Evolutionary conservation across 2,797 vertebrate species (phyloP), one percentile per base, ranked within the genome.

Genomic region (Coregonus suidteri): DNA sequence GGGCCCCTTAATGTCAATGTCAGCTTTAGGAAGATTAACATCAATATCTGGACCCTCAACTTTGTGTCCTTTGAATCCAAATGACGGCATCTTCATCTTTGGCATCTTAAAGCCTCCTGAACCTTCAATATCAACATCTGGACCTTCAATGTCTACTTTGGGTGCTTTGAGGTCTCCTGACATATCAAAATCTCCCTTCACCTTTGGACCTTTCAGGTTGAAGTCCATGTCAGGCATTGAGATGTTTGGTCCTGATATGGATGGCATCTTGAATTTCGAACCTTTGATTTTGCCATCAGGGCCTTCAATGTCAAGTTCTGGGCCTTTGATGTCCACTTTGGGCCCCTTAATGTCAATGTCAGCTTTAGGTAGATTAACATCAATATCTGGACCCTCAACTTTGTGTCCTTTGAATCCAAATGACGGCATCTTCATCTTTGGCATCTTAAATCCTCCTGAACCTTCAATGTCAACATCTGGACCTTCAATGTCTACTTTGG

Each of bases 301-400:
- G 3, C 74, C 74, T n/a, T 37, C 65, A 54, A 37, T 69, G 90
- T 89, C 66, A 85, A 72, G 51, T 5, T 80, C 78, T 31, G 75
- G 74, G 14, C 51, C 74, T 34, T 59, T 70, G 6, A 75, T 34
- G 15, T 81, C 64, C 7, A 73, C 4, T 2, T 20, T 30, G 3
- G 66, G 71, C 34, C 15, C 75, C 35, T 69, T 11, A 15, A 83
- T 56, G 47, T 78, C 18, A 84, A 93, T 70, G 62, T 75, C 31
- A 79, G 52, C 79, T 79, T 80, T 74, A 37, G 54, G 72, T 1
- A 74, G 54, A 1, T 74, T 35, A 2, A 81, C 16, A 71, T 78
- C 56, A 84, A 93, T 41, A 59, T 74, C n/a, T 81, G 67, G 78
- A 70, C 9, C 52, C 4, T 91, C 83, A 30, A 90, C 47, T 47